Conservation (phyloP, 2,797 vertebrate genomes). For the Microcaecilia unicolor region DNA sequence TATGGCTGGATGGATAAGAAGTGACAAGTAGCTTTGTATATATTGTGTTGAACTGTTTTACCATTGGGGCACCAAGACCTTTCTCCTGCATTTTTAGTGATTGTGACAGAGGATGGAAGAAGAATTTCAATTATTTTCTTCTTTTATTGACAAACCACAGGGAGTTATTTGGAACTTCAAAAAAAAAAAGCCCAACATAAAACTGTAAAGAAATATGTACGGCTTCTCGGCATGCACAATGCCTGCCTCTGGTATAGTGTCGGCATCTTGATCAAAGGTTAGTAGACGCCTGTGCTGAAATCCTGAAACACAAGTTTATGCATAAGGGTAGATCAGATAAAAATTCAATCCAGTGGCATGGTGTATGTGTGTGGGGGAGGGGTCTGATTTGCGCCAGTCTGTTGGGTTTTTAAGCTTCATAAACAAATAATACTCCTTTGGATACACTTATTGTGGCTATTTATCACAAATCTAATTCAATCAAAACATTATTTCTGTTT, state of each 20-base stretch:
- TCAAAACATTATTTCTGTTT: too few species aligned
- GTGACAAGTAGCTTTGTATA: neutral
- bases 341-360: too few species aligned
- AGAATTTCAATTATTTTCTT: constrained; percentile 13
- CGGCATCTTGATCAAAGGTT: too few species aligned
- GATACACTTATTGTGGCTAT: too few species aligned
- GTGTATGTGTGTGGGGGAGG: too few species aligned
- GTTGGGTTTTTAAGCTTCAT: too few species aligned
- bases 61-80: neutral
- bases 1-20: neutral
- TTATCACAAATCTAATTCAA: too few species aligned
- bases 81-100: neutral
- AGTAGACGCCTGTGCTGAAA: too few species aligned
- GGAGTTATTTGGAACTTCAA: constrained; percentile 7
- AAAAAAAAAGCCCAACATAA: constrained; percentile 1
- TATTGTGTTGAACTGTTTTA: neutral
- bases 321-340: too few species aligned
- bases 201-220: neutral
- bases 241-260: constrained; percentile 16
- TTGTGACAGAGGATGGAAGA: neutral
- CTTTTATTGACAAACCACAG: constrained; percentile 1
- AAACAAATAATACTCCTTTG: too few species aligned
- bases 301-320: too few species aligned
- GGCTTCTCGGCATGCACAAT: constrained; percentile 9
- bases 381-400: too few species aligned